Conservation (phyloP, 2,888 invertebrate genomes). For the Aricia artaxerxes region DNA sequence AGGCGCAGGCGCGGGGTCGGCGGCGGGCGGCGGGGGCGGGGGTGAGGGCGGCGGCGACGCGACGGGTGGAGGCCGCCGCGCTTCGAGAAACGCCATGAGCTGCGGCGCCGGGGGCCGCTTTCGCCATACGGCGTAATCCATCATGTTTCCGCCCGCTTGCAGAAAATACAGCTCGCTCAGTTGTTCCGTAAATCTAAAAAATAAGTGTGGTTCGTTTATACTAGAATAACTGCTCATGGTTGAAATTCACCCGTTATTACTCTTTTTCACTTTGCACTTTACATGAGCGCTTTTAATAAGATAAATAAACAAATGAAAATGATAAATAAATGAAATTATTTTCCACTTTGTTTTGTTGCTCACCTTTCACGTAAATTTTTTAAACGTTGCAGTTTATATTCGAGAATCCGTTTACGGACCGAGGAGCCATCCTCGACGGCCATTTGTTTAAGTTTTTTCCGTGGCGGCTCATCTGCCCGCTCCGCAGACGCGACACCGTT, state of each 20-base stretch:
- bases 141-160: constrained; percentile 91
- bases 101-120: constrained; percentile 89
- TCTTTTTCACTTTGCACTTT: background rate
- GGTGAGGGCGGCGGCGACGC: constrained; percentile 78
- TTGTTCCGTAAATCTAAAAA: constrained; percentile 83
- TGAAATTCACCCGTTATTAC: background rate
- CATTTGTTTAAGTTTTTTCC: constrained; percentile 55
- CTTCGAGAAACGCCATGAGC: constrained; percentile 87
- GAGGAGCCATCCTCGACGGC: constrained; percentile 54
- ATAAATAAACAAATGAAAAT: background rate
- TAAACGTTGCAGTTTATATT: constrained; percentile 85
- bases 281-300: background rate
- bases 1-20: constrained; percentile 63
- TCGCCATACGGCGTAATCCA: constrained; percentile 92
- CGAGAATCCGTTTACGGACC: constrained; percentile 84
- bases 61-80: constrained; percentile 82
- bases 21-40: constrained; percentile 53
- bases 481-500: constrained; percentile 48
- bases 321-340: background rate
- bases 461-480: constrained; percentile 58
- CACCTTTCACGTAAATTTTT: constrained; percentile 85
- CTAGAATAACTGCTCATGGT: background rate
- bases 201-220: background rate
- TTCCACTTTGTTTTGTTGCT: constrained; percentile 45
- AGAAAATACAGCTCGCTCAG: constrained; percentile 92